Evolutionary conservation across 53 echinoderm and acorn worm genomes (phyloP).

Genomic region (Echinarachnius parma): DNA sequence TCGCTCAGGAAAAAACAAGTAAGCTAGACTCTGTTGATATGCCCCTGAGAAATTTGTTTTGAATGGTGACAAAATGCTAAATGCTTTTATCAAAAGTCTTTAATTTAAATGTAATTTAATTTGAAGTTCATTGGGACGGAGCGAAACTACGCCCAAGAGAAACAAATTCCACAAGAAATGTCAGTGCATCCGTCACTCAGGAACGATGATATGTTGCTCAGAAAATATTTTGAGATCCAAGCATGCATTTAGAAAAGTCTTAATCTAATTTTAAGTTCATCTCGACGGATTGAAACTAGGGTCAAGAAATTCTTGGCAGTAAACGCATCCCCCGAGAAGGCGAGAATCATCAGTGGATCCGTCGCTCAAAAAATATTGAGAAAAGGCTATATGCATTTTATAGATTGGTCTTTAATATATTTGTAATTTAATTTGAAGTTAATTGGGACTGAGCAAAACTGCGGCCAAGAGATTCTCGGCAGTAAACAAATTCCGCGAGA

Average conservation of each 20-base stretch:
- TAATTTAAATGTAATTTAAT: no score
- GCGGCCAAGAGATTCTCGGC: constrained; percentile 74
- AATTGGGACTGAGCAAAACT: constrained; percentile 82
- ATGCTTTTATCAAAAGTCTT: no score
- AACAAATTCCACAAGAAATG: constrained; percentile 63
- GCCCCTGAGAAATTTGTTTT: no score
- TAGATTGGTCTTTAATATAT: no score
- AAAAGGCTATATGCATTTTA: no score
- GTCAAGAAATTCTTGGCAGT: constrained; percentile 73
- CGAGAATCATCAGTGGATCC: constrained; percentile 81
- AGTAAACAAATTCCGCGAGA: constrained; percentile 83
- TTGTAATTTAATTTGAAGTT: no score
- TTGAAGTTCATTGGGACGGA: constrained; percentile 86
- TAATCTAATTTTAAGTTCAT: no score
- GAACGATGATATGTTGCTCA: no score
- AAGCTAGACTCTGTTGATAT: neutral
- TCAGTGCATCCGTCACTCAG: constrained; percentile 64
- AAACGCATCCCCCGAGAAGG: constrained; percentile 78
- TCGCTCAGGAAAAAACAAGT: constrained; percentile 75
- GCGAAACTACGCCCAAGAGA: constrained; percentile 85
- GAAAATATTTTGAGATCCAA: no score
- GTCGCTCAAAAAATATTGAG: constrained; percentile 63
- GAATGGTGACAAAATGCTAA: no score
- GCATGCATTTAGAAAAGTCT: no score
- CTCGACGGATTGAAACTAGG: constrained; percentile 88